Evolutionary conservation across 2,888 invertebrate genomes (phyloP), one percentile per base, ranked within the genome.

Genomic region (Apodemia hepburni): DNA sequence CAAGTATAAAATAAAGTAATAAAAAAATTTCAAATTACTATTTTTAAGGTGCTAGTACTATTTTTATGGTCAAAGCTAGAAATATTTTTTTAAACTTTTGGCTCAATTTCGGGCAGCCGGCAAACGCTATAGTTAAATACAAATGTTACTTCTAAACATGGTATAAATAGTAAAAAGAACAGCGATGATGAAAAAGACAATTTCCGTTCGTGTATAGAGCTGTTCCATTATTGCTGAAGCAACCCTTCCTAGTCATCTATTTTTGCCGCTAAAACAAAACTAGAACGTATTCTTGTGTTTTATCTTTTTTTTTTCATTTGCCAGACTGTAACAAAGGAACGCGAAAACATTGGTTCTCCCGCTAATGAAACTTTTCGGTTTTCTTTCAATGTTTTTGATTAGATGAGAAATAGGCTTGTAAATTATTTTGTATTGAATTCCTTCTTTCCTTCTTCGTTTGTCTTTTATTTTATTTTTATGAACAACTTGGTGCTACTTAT

Each of bases 331-430:
- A 84, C 84, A 84, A 84, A 84, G 80, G 73, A 75, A 68, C 66
- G 69, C 65, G 69, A 71, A 71, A 72, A 74, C 73, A 79, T 80
- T 77, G 76, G 79, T 81, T 82, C 77, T 82, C 76, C 72, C 75
- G 71, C 76, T 83, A 82, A 85, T 84, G 83, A 84, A 84, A 82
- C 77, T 81, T 80, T 82, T 82, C 76, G 78, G 75, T 76, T 73
- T 75, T 72, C 73, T 73, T 65, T 67, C 66, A 68, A 67, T 75
- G 76, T 79, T 75, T 70, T 75, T 78, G 80, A 79, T 76, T 77
- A 74, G 76, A 71, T 70, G 58, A 58, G 58, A 64, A 64, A 66
- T 61, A 65, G 62, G 62, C 63, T 64, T 61, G n/a, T 38, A 54
- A 58, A 58, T 42, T 38, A 59, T 45, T 63, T 64, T 58, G 49